A percentile compares a stretch with the other conserved stretches of the same genome.
phyloP scores from a whole-genome alignment of 1,140 invertebrate species.

The Caerostris darwini region DNA sequence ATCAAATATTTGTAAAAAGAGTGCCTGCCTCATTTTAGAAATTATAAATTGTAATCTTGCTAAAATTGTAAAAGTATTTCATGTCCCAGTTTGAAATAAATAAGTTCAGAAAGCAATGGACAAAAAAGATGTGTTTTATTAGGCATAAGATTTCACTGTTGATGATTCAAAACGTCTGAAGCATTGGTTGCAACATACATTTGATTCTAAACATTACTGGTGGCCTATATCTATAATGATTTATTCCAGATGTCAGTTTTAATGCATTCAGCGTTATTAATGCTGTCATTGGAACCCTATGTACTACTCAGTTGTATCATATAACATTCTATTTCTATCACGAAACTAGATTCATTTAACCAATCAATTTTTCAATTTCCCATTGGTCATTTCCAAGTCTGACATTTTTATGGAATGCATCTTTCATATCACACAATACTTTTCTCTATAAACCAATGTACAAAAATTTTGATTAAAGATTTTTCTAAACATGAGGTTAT shows the following conservation, averaged over 20 bases:
- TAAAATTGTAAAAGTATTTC: too few relatives aligned
- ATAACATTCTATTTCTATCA: background rate
- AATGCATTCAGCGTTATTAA: slow-evolving; percentile 46
- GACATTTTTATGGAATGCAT: slow-evolving; percentile 54
- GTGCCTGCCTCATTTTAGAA: too few relatives aligned
- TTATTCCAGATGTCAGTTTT: slow-evolving; percentile 47
- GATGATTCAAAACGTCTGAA: background rate
- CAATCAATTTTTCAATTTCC: slow-evolving; percentile 55
- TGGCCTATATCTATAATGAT: slow-evolving; percentile 38
- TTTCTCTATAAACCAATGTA: background rate
- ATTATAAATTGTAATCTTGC: too few relatives aligned
- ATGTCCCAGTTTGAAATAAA: too few relatives aligned
- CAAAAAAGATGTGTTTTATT: too few relatives aligned
- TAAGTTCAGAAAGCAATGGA: too few relatives aligned
- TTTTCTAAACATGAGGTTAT: slow-evolving; percentile 14
- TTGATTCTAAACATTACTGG: slow-evolving; percentile 14
- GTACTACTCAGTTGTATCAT: slow-evolving; percentile 50
- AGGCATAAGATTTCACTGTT: background rate
- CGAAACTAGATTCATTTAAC: slow-evolving; percentile 8
- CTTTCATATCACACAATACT: slow-evolving; percentile 25
- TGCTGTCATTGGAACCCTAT: slow-evolving; percentile 44
- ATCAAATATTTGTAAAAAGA: too few relatives aligned
- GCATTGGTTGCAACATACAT: slow-evolving; percentile 19
- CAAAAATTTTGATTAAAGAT: slow-evolving; percentile 21
- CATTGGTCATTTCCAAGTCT: slow-evolving; percentile 45